Base-by-base conservation (phyloP, 2,797 vertebrate genomes). In the Peromyscus eremicus region DNA sequence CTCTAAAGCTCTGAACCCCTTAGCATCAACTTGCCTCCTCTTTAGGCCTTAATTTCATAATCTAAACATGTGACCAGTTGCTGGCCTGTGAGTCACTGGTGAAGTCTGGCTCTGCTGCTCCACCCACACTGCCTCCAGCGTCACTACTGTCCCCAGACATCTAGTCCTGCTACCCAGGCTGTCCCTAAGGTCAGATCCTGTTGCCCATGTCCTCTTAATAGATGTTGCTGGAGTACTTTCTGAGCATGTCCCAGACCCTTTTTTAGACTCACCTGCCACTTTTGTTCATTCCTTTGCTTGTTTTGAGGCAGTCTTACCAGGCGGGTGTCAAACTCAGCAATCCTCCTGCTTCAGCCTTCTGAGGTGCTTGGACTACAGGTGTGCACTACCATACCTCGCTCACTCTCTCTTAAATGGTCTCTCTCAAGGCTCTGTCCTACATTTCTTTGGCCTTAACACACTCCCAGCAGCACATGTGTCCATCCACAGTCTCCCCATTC, bases 81-180 rank as follows among this genome's bases (percentile, higher is more conserved):
- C 80, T 96, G 34, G 4, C 81, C 62, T 91, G 40, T 76, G 85
- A 62, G 68, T 71, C 89, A 37, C 19, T 43, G 21, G 73, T 92
- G 73, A 94, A 70, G 90, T 64, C 5, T 76, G 77, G 57, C 92
- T 94, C 71, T 32, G 57, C 55, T 27, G 25, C 90, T 71, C 84
- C 84, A 37, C 92, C 93, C 82, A 55, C 91, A 55, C 70, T 94
- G 76, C 25, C 37, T 52, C 46, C 68, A 0, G 0, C 6, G 13
- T 91, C 40, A 76, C 89, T 83, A 3, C 57, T 60, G 77, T 75
- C 86, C 57, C 73, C 10, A 4, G 55, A 34, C 52, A 25, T 37
- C n/a, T 77, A 27, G 27, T 86, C 40, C 32, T 92, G 46, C 52
- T 40, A 13, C 68, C 86, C 64, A 88, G 37, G 8, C 43, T 93